Base-by-base conservation (phyloP, 2,113 vertebrate genomes). In the Steatornis caripensis region DNA sequence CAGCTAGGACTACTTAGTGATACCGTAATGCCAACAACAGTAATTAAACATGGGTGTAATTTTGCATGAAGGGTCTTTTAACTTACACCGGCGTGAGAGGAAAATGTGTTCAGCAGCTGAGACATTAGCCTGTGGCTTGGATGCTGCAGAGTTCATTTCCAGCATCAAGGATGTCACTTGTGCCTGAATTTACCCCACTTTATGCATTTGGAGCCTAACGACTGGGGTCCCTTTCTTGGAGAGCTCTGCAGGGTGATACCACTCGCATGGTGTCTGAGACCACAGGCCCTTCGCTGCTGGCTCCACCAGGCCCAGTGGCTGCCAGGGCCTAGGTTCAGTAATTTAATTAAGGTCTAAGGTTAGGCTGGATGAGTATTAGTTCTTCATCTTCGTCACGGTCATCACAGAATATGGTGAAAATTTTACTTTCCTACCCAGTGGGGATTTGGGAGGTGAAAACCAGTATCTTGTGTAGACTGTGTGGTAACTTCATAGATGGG, bases 241-340 rank as follows among this genome's bases (percentile, higher is more conserved):
- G 51, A 36, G 24, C 37, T 69, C 69, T 58, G 43, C 75, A 53
- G 76, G n/a, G 15, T 53, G 27, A 54, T 11, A 29, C 39, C 30
- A 27, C 37, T 37, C 3, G 0, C 55, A 24, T 1, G 0, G 37
- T 5, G 6, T 14, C 78, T 13, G 37, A 46, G 45, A n/a, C n/a
- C n/a, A n/a, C n/a, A n/a, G n/a, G 37, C 27, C 45, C 20, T 58
- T 80, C 2, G 1, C 39, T 84, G 58, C 26, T 2, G 1, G 34
- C 54, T 74, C 77, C 66, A 37, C 20, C 30, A 41, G 84, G 32
- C 76, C 11, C 29, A 15, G 34, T 4, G 29, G 29, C 22, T 46
- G 43, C 45, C 54, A 80, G 46, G 49, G 64, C 62, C 66, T n/a
- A 7, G 22, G 23, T 36, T 20, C 41, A 49, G 49, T n/a, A 16